These are phyloP conservation scores for Syritta pipiens DNA, from an alignment of 2,888 invertebrate genomes.

Conservation along the genomic window DNA sequence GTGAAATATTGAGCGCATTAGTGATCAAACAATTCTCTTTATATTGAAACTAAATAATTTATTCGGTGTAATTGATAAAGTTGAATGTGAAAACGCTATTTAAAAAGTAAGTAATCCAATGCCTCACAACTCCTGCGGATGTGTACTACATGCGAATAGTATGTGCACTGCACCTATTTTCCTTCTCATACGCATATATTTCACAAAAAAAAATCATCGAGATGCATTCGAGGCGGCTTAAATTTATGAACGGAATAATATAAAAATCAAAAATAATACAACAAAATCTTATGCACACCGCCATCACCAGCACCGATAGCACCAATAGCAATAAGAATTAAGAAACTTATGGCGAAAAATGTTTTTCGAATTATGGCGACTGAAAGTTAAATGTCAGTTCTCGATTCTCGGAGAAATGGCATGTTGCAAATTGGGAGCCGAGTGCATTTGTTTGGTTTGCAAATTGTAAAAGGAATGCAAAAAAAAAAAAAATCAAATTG, in stretches of 20 bases:
- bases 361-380: conserved; percentile 57
- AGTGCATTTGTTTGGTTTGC: conserved; percentile 65
- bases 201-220: neutral
- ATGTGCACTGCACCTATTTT: conserved; percentile 43
- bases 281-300: too few species aligned
- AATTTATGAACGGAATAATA: neutral
- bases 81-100: conserved; percentile 27
- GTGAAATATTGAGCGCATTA: conserved; percentile 49
- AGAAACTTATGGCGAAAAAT: conserved; percentile 16
- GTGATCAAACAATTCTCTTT: conserved; percentile 35
- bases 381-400: conserved; percentile 52
- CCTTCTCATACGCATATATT: neutral
- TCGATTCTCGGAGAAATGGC: conserved; percentile 14
- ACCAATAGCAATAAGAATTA: neutral
- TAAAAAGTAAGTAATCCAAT: conserved; percentile 44
- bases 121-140: conserved; percentile 29
- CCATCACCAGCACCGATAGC: too few species aligned
- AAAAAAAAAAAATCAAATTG: too few species aligned
- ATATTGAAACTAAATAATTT: conserved; percentile 37
- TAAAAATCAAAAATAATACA: too few species aligned
- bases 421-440: conserved; percentile 38
- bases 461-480: too few species aligned
- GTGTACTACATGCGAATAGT: conserved; percentile 38
- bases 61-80: conserved; percentile 37
- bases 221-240: neutral